Evolutionary conservation across 2,113 vertebrate genomes (phyloP), one percentile per base, ranked within the genome.

Genomic region (Platycercus adscitus): DNA sequence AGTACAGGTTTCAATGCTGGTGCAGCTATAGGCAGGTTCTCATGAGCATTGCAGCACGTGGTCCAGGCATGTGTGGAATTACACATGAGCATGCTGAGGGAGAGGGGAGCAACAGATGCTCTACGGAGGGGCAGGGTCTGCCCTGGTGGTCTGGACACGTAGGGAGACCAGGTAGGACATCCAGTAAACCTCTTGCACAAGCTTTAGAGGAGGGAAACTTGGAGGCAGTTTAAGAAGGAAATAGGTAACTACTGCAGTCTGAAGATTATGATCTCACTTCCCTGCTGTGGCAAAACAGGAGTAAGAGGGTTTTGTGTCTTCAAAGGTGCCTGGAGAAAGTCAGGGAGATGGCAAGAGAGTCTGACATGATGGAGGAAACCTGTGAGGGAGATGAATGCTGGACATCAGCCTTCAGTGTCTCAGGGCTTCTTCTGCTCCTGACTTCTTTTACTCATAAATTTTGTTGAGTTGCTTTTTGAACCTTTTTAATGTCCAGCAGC

Each of bases 111-210:
- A 24, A 16, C 10, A 12, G 63, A 7, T 44, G 47, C 50, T 66
- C 35, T 13, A 0, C 2, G 2, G 37, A 15, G 37, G 17, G 18
- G 25, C 17, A 19, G 24, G 28, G 12, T 14, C 29, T 82, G 56
- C 26, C 7, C 39, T 60, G n/a, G 13, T 66, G 64, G 16, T 21
- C 33, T 85, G 58, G 43, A 24, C 43, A 35, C 6, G 12, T 20
- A 37, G 56, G 70, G 56, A 28, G 31, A 17, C 28, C 7, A 2
- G 2, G 4, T 7, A 19, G 41, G 41, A 11, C 10, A 25, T 35
- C 21, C 25, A 10, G 7, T 17, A 46, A 70, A 75, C 7, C 29
- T 47, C 7, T 24, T n/a, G 47, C 33, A 63, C 9, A 7, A 80
- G 39, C 33, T 61, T 1, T 1, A 24, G 70, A 50, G 69, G 14